phyloP scores from a whole-genome alignment of 2,113 vertebrate species.

The Sorex araneus region DNA sequence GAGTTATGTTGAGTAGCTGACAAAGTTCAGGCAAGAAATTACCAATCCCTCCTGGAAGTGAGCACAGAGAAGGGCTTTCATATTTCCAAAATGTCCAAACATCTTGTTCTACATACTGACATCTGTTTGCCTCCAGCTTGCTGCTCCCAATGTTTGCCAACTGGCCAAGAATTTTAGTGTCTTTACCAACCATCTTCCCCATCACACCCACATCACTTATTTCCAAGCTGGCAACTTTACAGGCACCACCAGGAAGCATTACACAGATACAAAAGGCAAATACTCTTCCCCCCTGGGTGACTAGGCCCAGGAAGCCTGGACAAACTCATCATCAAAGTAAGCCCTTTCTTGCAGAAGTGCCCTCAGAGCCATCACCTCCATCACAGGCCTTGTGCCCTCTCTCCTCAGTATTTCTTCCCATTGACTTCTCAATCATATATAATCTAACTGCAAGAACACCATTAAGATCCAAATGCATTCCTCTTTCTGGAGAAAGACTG shows the following conservation, averaged over 20 bases:
- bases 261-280: not conserved
- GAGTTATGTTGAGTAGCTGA: slow-evolving; percentile 74
- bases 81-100: slow-evolving; percentile 79
- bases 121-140: slow-evolving; percentile 85
- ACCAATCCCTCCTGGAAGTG: slow-evolving; percentile 70
- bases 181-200: slow-evolving; percentile 73
- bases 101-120: slow-evolving; percentile 81
- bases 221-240: slow-evolving; percentile 48
- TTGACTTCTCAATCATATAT: slow-evolving; percentile 15
- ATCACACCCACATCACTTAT: slow-evolving; percentile 70
- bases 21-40: slow-evolving; percentile 77
- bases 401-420: not conserved
- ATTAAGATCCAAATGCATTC: not conserved
- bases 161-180: slow-evolving; percentile 78
- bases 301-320: not conserved
- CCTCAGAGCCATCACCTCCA: not conserved
- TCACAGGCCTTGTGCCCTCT: not conserved
- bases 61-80: slow-evolving; percentile 66
- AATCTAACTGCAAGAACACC: not conserved
- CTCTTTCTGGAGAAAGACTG: no score
- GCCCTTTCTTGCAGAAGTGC: not conserved
- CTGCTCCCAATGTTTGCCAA: slow-evolving; percentile 79
- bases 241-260: slow-evolving; percentile 11
- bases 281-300: not conserved
- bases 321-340: not conserved